Conservation (phyloP, 2,113 vertebrate genomes). For the Candoia aspera region DNA sequence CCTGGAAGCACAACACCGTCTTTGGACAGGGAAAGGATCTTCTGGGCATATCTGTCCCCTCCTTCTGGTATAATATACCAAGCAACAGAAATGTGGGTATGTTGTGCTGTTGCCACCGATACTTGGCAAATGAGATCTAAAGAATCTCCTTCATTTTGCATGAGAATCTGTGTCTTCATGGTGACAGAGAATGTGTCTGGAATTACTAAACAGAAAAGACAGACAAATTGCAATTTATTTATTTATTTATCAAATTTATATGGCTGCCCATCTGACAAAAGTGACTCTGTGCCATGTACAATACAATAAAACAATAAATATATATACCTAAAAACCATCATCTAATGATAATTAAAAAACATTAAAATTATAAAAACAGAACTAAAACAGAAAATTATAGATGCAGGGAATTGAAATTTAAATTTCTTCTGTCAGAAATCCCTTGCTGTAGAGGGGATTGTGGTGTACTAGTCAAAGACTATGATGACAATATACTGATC, state of each 20-base stretch:
- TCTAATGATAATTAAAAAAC: no score
- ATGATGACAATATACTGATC: neutral
- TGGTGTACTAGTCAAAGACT: neutral
- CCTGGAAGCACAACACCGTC: slow-evolving; percentile 82
- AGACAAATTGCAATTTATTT: slow-evolving; percentile 1
- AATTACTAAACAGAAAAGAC: slow-evolving; percentile 76
- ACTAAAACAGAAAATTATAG: no score
- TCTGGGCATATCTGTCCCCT: neutral
- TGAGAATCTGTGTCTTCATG: slow-evolving; percentile 62
- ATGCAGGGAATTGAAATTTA: no score
- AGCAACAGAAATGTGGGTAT: slow-evolving; percentile 87
- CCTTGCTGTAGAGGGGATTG: neutral
- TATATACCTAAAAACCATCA: no score
- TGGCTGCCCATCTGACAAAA: no score
- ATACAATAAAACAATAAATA: no score
- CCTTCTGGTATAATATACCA: slow-evolving; percentile 75
- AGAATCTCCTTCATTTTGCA: slow-evolving; percentile 68
- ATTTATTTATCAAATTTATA: neutral
- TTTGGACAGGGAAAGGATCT: slow-evolving; percentile 82
- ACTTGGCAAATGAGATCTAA: slow-evolving; percentile 81
- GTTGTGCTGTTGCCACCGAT: slow-evolving; percentile 83
- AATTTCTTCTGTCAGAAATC: neutral
- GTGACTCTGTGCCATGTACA: no score
- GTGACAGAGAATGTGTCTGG: slow-evolving; percentile 80
- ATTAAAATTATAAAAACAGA: no score